Evolutionary conservation across 2,888 invertebrate genomes (phyloP), one percentile per base, ranked within the genome.

Genomic region (Callosobruchus maculatus): DNA sequence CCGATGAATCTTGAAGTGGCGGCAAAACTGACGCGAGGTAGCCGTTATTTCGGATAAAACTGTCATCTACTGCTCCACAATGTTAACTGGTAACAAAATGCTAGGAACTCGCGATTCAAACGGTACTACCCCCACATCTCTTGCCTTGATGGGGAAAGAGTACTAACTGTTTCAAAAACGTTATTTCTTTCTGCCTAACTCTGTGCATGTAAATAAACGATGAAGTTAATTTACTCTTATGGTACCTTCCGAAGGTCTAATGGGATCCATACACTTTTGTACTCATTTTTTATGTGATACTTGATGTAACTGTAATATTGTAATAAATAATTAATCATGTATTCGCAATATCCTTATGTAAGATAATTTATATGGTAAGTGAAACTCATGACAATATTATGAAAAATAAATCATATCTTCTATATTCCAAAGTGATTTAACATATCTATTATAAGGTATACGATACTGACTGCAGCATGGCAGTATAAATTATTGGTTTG

Each of bases 231-330:
- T 26, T 7, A 26, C 26, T 26, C 7, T 7, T 49, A 49, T 13
- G 1, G 9, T 3, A 49, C 49, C 49, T 49, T 49, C 49, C 13
- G 13, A 49, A 26, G 26, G 9, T 13, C 49, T 49, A 1, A 49
- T 49, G 49, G 5, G 49, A 49, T 49, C 49, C 49, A 49, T 49
- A 49, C 22, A 73, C 20, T 74, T 74, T 71, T 66, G 71, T 74
- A 74, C 68, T 69, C 69, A 68, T 71, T 71, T 73, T 72, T 22
- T 74, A 70, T 74, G 74, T 74, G 71, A 74, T 74, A 69, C 18
- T 66, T 30, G 18, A 71, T 71, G 71, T 69, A 68, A 67, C 67
- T 31, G 68, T 73, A 70, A 70, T 21, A 7, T 73, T 1, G 13
- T 9, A 30, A 30, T n/a, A n/a, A n/a, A n/a, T n/a, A 30, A 9